Base-by-base conservation (phyloP, 2,797 vertebrate species). In the Microchirus variegatus region DNA sequence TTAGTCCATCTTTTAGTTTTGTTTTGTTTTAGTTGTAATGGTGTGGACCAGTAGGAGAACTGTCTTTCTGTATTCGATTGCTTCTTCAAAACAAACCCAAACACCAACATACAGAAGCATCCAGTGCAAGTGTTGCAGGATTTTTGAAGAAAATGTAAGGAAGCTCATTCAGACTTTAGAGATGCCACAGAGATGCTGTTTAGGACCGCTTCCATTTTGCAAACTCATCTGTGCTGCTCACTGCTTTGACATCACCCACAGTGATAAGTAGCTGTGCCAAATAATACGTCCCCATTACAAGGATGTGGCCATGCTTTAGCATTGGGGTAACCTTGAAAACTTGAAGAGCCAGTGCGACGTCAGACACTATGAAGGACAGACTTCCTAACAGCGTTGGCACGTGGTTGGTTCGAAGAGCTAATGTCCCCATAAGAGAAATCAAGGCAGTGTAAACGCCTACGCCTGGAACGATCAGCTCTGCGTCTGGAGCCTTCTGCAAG, bases 251-350 rank as follows among this genome's bases (percentile, higher is more conserved):
- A 12, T 94, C 93, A 0, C 94, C 92, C n/a, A 93, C 67, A 0
- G 93, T 77, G 0, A 98, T 93, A 9, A 96, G 84, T 12, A 93
- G 19, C 88, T 97, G 96, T 1, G 94, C 94, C 0, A 90, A 53
- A 47, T 96, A 98, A 72, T 97, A 97, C 1, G 94, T 94, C 13
- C 63, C 73, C 96, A 98, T 98, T 66, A 94, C 71, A 22, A 92
- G 1, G 5, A 63, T 6, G 2, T 70, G 76, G 3, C 86, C 78
- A 0, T 91, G 48, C 47, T 82, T 43, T 13, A 80, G 31, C 0
- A 79, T 63, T 14, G 92, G 22, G 0, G 69, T 38, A 5, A 70
- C 81, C 17, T 89, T 87, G 47, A 97, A 98, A 5, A 71, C 47
- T 19, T 94, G 82, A 42, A 94, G 49, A 14, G 92, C 89, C 46